Conservation (phyloP, 2,888 invertebrate genomes). For the Dinocampus coccinellae region DNA sequence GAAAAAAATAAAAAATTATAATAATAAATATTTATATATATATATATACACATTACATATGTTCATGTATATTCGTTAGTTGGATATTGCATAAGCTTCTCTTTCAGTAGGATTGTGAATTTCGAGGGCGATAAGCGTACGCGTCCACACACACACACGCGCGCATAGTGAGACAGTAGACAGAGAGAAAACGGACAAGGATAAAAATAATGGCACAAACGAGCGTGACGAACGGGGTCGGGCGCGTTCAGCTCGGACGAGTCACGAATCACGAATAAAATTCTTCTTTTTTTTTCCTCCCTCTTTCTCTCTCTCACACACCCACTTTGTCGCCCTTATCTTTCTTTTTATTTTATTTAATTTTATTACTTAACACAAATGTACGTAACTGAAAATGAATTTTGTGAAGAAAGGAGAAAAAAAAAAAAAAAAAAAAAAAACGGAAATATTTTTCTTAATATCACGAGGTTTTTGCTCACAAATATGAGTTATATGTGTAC, state of each 20-base stretch:
- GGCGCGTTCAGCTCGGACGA: constrained; percentile 14
- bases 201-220: constrained; percentile 23
- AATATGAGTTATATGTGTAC: neutral
- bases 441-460: constrained; percentile 5
- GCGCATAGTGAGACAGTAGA: no score
- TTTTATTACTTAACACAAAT: neutral
- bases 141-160: no score
- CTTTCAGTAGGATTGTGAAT: constrained; percentile 12
- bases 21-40: neutral
- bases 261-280: constrained; percentile 19
- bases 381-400: neutral
- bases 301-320: no score
- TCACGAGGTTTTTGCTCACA: neutral
- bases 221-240: constrained; percentile 28
- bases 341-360: no score
- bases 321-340: no score
- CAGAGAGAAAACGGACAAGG: constrained; percentile 17
- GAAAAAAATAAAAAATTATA: constrained; percentile 12
- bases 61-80: constrained; percentile 7
- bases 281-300: neutral
- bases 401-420: no score
- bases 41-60: neutral
- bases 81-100: constrained; percentile 4
- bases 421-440: no score
- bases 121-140: constrained; percentile 22